Evolutionary conservation across 1,140 invertebrate species (phyloP), one percentile per base, ranked within the genome.

Genomic region (Antheraea pernyi): DNA sequence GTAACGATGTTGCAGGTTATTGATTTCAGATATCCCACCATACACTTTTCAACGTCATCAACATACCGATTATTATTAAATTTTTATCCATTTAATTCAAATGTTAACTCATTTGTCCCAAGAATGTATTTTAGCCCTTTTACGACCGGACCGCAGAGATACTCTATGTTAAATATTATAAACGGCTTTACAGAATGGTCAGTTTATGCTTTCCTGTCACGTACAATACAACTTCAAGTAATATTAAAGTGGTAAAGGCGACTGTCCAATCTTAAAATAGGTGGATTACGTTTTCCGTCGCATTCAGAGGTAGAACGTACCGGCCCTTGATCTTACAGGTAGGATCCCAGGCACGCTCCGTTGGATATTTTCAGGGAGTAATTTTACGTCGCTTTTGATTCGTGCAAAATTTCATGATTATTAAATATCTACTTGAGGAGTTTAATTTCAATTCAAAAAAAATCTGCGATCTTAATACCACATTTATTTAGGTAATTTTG

Each of bases 201-300:
- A n/a, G 46, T 53, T 53, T 53, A 53, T 53, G 46, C 46, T 16
- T 53, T n/a, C 46, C 46, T 16, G 46, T 53, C 46, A 53, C 46
- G 46, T 53, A 48, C 46, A 53, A 53, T 16, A 53, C 46, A 53
- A 6, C 46, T 13, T 16, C 10, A 13, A 16, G 46, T 53, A 53
- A 53, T 53, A 53, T 53, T 53, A 16, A 16, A 53, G 16, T 11
- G 46, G 46, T 53, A 53, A 13, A 13, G 6, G 46, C 46, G 46
- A 53, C 7, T 53, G 46, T 53, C 46, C 46, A 53, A 53, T 53
- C 46, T 53, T 53, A 53, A 53, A 53, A 16, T 53, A 53, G 46
- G 46, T 13, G 46, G 46, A 53, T 53, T 53, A 53, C 46, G 9
- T 53, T 53, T 53, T 53, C 9, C 13, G 11, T 53, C 46, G 46